Base-by-base conservation (phyloP, 2,113 vertebrate species). In the Synodontis membranacea region DNA sequence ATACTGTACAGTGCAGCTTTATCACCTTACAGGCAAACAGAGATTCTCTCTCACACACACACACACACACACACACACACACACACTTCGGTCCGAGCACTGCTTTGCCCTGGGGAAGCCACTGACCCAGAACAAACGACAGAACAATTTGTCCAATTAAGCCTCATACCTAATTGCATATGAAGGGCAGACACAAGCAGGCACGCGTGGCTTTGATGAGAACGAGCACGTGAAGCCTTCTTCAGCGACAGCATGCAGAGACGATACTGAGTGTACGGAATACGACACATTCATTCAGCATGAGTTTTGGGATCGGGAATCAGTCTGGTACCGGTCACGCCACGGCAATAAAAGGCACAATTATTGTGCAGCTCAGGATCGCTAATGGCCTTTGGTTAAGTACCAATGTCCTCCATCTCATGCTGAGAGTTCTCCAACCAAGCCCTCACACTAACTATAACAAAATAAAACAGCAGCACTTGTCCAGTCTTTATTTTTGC, bases 131-230 rank as follows among this genome's bases (percentile, higher is more conserved):
- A 89, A 90, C 83, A 89, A 88, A 88, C 79, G 66, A 85, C 19
- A 82, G 81, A 84, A 84, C 48, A 89, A 88, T 83, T 87, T 88
- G 87, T 86, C 76, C 58, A 88, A 90, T 88, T 86, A 88, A 70
- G 85, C 82, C 83, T 83, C 81, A 83, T n/a, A 88, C 50, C 75
- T 84, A 88, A 91, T 89, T 85, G 87, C 46, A 87, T 54, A 75
- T 85, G 74, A 84, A 87, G 88, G 88, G 48, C 80, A 86, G 58
- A 50, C 82, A 87, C n/a, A 2, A 28, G 44, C 58, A 62, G 72
- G n/a, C 84, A 42, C 10, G n/a, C 58, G 39, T 56, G 56, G 46
- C 11, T 84, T 79, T 56, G n/a, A 74, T 4, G 1, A 76, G 42
- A 44, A 76, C 46, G n/a, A 78, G 75, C 74, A 48, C 7, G 46